Evolutionary conservation across 2,797 vertebrate genomes (phyloP).

Genomic region (Pseudomugil tenellus): DNA sequence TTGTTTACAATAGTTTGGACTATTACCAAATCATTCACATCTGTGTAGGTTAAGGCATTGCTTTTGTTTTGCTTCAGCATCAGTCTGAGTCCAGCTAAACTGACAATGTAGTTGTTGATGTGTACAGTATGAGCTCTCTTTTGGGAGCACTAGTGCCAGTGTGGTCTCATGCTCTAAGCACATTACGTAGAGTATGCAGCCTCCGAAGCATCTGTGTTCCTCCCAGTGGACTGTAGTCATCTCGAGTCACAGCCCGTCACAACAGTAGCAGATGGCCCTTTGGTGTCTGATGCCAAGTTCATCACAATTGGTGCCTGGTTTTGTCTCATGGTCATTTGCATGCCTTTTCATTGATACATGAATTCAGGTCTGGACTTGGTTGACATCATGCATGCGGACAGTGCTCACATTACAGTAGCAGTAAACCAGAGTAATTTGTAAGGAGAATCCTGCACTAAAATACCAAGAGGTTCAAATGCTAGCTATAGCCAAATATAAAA

Average conservation of each 20-base stretch:
- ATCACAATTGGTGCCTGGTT: conserved; percentile 63
- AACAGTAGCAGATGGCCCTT: conserved; percentile 70
- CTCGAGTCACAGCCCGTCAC: conserved; percentile 53
- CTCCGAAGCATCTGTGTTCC: conserved; percentile 56
- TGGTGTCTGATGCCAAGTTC: conserved; percentile 36
- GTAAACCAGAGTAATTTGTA: not conserved
- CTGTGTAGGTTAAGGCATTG: not conserved
- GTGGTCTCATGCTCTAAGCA: conserved; percentile 33
- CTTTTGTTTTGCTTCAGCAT: not conserved
- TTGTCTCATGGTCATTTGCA: conserved; percentile 39
- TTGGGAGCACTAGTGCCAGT: conserved; percentile 8
- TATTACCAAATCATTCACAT: not conserved
- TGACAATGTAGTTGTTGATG: not conserved
- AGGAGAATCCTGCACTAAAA: too few relatives aligned
- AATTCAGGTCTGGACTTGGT: conserved; percentile 5
- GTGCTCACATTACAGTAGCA: not conserved
- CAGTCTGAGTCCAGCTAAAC: not conserved
- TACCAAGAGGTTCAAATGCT: too few relatives aligned
- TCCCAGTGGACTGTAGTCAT: conserved; percentile 37
- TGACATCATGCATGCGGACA: not conserved
- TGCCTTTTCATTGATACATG: conserved; percentile 30
- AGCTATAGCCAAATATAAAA: too few relatives aligned
- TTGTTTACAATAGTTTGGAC: too few relatives aligned
- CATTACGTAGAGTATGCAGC: conserved; percentile 33
- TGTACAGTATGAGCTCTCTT: conserved; percentile 5